A percentile compares a stretch with the other conserved stretches of the same genome.
Conservation (phyloP, 1,140 invertebrate species). For the Penaeus japonicus region DNA sequence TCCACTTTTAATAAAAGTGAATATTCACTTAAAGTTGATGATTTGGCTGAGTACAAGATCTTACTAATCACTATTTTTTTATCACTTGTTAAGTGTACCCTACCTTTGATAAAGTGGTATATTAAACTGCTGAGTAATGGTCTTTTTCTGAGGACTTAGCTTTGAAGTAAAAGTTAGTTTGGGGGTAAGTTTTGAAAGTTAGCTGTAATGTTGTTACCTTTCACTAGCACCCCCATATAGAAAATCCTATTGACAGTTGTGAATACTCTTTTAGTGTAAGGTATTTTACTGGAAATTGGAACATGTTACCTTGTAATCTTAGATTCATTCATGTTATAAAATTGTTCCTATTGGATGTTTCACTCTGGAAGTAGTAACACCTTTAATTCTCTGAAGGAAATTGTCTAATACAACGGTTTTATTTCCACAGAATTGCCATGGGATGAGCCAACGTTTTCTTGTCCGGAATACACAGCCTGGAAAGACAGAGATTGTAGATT, state of each 20-base stretch:
- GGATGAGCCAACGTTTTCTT: slow-evolving; percentile 80
- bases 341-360: too few species aligned
- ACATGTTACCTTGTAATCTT: too few species aligned
- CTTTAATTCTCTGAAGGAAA: not conserved
- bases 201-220: not conserved
- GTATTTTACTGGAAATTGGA: not conserved
- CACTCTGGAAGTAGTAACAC: not conserved
- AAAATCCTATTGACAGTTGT: not conserved
- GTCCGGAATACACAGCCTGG: slow-evolving; percentile 81
- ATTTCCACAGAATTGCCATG: slow-evolving; percentile 84
- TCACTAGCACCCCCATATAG: slow-evolving; percentile 21
- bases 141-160: not conserved
- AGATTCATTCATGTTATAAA: too few species aligned
- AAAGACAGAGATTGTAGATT: slow-evolving; percentile 66
- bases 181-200: slow-evolving; percentile 20
- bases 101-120: too few species aligned
- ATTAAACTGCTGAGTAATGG: too few species aligned
- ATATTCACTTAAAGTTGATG: too few species aligned
- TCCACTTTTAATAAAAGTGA: too few species aligned
- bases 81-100: too few species aligned
- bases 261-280: not conserved
- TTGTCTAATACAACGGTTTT: not conserved
- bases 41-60: too few species aligned
- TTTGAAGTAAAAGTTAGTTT: not conserved
- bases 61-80: too few species aligned